Conservation (phyloP, 2,888 invertebrate species). For the Chymomyza fuscimana region DNA sequence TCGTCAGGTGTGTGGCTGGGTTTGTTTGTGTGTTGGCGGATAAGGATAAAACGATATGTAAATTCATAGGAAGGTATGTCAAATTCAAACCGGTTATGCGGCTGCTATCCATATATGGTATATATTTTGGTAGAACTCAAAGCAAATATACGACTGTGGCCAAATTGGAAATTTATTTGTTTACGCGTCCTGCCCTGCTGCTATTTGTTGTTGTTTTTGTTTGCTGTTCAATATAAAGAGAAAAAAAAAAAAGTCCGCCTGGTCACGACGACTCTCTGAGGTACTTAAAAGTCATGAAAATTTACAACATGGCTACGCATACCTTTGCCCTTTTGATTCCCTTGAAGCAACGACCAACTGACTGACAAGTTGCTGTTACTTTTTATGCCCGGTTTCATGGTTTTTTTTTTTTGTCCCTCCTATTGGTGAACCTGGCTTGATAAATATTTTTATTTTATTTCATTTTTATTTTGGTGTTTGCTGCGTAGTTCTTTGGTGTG, state of each 20-base stretch:
- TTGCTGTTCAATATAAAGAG: not conserved
- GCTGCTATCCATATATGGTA: slow-evolving; percentile 3
- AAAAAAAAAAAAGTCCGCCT: not conserved
- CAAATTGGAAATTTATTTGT: slow-evolving; percentile 75
- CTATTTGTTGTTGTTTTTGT: not conserved
- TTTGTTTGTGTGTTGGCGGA: slow-evolving; percentile 37
- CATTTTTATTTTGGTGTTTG: slow-evolving; percentile 6
- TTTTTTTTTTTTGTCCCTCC: slow-evolving; percentile 20
- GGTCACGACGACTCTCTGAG: slow-evolving; percentile 19
- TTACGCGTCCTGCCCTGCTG: slow-evolving; percentile 56
- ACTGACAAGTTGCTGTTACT: slow-evolving; percentile 52
- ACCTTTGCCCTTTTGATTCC: not conserved
- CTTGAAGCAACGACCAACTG: not conserved
- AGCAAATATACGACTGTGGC: slow-evolving; percentile 68
- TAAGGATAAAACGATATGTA: slow-evolving; percentile 72
- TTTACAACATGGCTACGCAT: slow-evolving; percentile 66
- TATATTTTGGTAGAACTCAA: slow-evolving; percentile 15
- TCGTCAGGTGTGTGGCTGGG: slow-evolving; percentile 53
- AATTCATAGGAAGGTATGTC: slow-evolving; percentile 66
- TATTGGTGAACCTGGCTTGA: slow-evolving; percentile 6
- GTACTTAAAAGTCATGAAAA: slow-evolving; percentile 73
- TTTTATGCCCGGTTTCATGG: slow-evolving; percentile 21
- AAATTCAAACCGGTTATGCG: slow-evolving; percentile 59
- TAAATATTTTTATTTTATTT: not conserved
- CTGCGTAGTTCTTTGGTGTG: not conserved